Base-by-base conservation (phyloP, 2,888 invertebrate species). In the Chymomyza caudatula region DNA sequence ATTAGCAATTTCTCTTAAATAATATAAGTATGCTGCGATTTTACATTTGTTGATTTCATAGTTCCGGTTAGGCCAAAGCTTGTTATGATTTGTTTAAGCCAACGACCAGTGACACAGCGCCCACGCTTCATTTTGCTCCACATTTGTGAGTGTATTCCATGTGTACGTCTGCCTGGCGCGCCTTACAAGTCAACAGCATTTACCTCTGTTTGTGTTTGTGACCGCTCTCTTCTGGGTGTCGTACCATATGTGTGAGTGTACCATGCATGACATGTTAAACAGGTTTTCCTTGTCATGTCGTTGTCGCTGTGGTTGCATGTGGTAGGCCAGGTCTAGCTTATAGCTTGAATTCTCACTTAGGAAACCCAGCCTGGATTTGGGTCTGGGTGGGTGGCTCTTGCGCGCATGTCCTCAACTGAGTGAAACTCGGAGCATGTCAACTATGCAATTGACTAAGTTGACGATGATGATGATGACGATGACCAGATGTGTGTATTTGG, bases 171-270 rank as follows among this genome's bases (percentile, higher is more conserved):
- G 22, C 22, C 51, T 20, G 20, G 22, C 23, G 20, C 17, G 51
- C 20, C 13, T 20, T 59, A n/a, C 52, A 71, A 72, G 61, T 72
- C 66, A 56, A 69, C 71, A 47, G 60, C 61, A 58, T 76, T 81
- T 74, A 76, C 67, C 66, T 37, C 11, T 68, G 68, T 65, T 71
- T 74, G 77, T 71, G 82, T 73, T 62, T 60, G 71, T 77, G 73
- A 65, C 71, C 49, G 62, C 56, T n/a, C 56, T 44, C 22, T 63
- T 65, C 43, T 65, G 29, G 51, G 17, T 47, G 15, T 43, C 29
- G 29, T 37, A 11, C 29, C 11, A 2, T 17, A 6, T 55, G 17
- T 60, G 49, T 58, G 29, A 25, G 59, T 64, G 62, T 20, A 47
- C 13, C 47, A 19, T 47, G 47, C n/a, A 47, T 47, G 47, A 47